phyloP scores from a whole-genome alignment of 2,888 invertebrate genomes.

The Himalopsyche tibetana region DNA sequence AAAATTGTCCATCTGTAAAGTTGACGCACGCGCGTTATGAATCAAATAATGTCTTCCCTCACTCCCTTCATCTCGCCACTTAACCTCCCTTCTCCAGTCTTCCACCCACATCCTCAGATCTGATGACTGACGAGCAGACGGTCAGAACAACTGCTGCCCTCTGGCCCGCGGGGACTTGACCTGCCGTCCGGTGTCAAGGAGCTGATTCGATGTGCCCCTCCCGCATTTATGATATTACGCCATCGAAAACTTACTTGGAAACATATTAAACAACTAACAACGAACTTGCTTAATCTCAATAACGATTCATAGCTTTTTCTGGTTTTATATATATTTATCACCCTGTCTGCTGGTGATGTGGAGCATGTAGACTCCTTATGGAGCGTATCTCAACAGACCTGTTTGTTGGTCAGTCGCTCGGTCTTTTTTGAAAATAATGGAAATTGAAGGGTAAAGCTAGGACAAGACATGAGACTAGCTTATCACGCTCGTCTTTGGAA shows the following conservation, averaged over 20 bases:
- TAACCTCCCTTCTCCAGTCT: neutral
- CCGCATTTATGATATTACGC: constrained; percentile 18
- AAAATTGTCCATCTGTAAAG: constrained; percentile 38
- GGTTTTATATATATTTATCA: too few species aligned
- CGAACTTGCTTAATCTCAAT: too few species aligned
- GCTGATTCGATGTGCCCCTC: constrained; percentile 44
- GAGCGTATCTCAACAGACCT: too few species aligned
- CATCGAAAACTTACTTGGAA: neutral
- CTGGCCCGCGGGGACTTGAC: constrained; percentile 50
- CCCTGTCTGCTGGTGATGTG: too few species aligned
- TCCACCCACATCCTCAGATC: constrained; percentile 40
- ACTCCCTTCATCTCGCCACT: constrained; percentile 16
- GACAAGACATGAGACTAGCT: too few species aligned
- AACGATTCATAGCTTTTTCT: too few species aligned
- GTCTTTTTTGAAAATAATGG: too few species aligned
- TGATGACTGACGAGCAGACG: constrained; percentile 45
- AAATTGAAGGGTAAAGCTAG: too few species aligned
- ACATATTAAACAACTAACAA: neutral
- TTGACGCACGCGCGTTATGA: constrained; percentile 45
- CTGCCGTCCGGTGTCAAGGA: constrained; percentile 63
- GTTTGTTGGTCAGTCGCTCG: too few species aligned
- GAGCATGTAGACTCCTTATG: too few species aligned
- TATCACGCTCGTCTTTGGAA: too few species aligned
- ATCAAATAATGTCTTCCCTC: constrained; percentile 22
- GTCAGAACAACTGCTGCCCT: constrained; percentile 47